Base-by-base conservation (phyloP, 2,797 vertebrate species). In the Chrysocyon brachyurus region DNA sequence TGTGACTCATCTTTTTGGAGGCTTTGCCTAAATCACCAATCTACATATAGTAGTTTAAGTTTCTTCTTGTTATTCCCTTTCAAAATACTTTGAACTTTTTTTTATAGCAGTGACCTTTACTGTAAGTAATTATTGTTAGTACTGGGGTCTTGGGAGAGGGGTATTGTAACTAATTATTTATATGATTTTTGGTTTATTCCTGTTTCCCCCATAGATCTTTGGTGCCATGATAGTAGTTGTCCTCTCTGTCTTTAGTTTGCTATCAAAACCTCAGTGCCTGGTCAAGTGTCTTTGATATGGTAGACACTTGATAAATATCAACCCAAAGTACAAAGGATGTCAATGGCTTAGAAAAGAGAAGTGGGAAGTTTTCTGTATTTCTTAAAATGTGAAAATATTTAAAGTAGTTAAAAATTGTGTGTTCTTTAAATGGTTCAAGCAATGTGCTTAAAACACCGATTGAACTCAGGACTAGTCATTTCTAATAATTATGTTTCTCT, bases 401-500 rank as follows among this genome's bases (percentile, higher is more conserved):
- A 81, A 79, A 56, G 26, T 68, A 54, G 59, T 84, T 72, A 31
- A 19, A 78, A 88, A 36, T 40, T 46, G 19, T 52, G 63, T 54
- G 10, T 82, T 90, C 26, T 81, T 81, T 79, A 72, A 57, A 59
- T 68, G 63, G 63, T 26, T 64, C 57, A 81, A 66, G 40, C 63
- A 89, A 78, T 14, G 24, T 79, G 36, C 5, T 90, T 73, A 12
- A 52, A 90, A 86, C 64, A 46, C 1, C 31, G 57, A 0, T n/a
- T 40, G 24, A 75, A 83, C 36, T 12, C 56, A 84, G 56, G 31
- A 16, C 21, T 64, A 49, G 56, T 77, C 54, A 64, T 40, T 73
- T 72, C 91, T 57, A 56, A 17, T 72, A 78, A 88, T 92, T 52
- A 19, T 88, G 11, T 36, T 92, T 94, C 84, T 36, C n/a, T 85